Conservation (phyloP, 2,113 vertebrate species). For the Neotoma lepida region DNA sequence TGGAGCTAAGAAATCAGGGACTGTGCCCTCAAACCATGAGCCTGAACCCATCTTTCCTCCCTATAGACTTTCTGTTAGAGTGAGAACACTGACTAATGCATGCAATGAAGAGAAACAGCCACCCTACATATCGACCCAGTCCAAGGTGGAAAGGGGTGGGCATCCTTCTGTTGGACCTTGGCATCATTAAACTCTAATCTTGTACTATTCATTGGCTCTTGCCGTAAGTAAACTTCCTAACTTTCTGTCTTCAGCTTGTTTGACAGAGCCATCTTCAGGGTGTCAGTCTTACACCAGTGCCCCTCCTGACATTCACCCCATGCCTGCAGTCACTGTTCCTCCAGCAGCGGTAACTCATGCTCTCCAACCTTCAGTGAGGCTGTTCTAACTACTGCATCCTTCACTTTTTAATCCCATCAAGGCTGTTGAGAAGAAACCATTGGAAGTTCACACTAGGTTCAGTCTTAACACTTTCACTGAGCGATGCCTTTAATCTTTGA, state of each 20-base stretch:
- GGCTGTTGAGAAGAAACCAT: background rate
- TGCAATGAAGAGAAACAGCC: background rate
- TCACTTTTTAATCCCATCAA: background rate
- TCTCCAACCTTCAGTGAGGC: background rate
- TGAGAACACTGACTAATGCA: background rate
- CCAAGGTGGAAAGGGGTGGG: background rate
- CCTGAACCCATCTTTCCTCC: background rate
- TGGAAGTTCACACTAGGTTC: background rate
- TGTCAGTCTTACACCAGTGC: background rate
- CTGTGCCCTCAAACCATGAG: background rate
- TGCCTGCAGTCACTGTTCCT: background rate
- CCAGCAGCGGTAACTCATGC: background rate
- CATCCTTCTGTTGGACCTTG: background rate
- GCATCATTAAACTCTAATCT: background rate
- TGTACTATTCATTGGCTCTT: background rate
- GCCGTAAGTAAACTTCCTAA: background rate
- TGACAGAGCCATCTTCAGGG: background rate
- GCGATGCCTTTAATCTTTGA: background rate
- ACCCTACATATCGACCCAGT: background rate
- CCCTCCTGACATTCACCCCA: background rate
- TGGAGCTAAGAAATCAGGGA: background rate
- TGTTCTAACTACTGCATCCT: background rate
- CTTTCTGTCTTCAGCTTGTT: background rate
- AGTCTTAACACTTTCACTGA: background rate
- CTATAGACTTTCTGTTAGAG: background rate